Evolutionary conservation across 2,888 invertebrate genomes (phyloP).

Genomic region (Rhaphigaster nebulosa): DNA sequence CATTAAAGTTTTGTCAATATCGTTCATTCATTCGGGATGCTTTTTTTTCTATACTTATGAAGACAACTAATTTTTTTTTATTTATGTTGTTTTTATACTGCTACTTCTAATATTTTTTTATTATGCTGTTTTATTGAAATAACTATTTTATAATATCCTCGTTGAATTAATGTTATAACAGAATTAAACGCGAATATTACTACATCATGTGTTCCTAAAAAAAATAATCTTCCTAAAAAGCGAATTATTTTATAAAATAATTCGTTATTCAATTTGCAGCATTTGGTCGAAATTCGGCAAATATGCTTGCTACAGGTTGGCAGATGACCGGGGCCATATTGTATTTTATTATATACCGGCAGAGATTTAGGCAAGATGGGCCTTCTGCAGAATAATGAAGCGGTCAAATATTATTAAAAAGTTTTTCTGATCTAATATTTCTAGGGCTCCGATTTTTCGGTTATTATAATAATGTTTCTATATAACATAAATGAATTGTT

Average conservation of each 20-base stretch:
- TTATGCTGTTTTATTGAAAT: background rate
- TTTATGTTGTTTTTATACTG: no score
- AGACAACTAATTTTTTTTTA: no score
- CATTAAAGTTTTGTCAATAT: no score
- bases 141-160: background rate
- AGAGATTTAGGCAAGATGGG: background rate
- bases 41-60: no score
- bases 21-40: no score
- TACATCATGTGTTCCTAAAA: background rate
- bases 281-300: background rate
- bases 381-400: background rate
- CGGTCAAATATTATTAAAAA: background rate
- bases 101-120: no score
- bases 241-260: background rate
- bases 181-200: background rate
- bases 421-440: background rate
- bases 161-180: background rate
- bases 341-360: constrained; percentile 27
- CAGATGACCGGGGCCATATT: constrained; percentile 25
- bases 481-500: no score
- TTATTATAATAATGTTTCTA: no score
- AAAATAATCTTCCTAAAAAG: no score
- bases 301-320: constrained; percentile 9
- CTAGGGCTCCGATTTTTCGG: background rate
- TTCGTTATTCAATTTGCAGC: background rate